A percentile compares a stretch with the other conserved stretches of the same genome.
These are phyloP conservation scores for Brachionus paranguensis DNA, from an alignment of 1,140 invertebrate genomes.

Conservation along the genomic window DNA sequence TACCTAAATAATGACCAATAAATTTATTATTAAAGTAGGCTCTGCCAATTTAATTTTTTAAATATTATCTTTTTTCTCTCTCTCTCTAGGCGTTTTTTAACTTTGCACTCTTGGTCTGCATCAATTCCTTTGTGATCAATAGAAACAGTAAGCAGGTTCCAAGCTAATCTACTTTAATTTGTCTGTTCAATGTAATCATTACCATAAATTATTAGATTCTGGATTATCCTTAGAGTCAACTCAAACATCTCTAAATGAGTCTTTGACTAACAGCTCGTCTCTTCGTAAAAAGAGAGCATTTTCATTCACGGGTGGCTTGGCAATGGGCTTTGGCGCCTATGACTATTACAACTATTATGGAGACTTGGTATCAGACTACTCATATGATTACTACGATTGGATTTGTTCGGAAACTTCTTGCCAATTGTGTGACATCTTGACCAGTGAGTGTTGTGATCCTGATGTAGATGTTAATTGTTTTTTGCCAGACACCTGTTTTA, in stretches of 20 bases:
- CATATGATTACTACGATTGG: constrained; percentile 38
- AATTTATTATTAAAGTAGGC: background rate
- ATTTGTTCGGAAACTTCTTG: constrained; percentile 27
- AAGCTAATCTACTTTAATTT: background rate
- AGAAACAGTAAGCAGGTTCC: constrained; percentile 38
- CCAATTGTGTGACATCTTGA: constrained; percentile 26
- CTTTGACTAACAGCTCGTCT: background rate
- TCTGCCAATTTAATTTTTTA: background rate
- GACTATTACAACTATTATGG: constrained; percentile 35
- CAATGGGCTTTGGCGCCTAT: constrained; percentile 30
- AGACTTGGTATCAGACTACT: constrained; percentile 2
- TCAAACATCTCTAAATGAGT: background rate
- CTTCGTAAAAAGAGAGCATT: background rate
- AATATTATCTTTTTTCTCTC: background rate
- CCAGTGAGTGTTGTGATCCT: constrained; percentile 34
- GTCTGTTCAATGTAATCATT: background rate
- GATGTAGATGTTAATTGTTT: constrained; percentile 39
- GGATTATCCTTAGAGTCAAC: background rate
- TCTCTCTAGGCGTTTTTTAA: background rate
- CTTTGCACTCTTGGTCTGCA: background rate
- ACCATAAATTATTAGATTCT: background rate
- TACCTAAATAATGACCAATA: background rate
- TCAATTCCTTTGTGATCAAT: background rate
- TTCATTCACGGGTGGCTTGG: constrained; percentile 4
- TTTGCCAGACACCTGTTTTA: constrained; percentile 26